These are phyloP conservation scores for Chloropsis cyanopogon DNA, from an alignment of 2,113 vertebrate species.

Conservation along the genomic window DNA sequence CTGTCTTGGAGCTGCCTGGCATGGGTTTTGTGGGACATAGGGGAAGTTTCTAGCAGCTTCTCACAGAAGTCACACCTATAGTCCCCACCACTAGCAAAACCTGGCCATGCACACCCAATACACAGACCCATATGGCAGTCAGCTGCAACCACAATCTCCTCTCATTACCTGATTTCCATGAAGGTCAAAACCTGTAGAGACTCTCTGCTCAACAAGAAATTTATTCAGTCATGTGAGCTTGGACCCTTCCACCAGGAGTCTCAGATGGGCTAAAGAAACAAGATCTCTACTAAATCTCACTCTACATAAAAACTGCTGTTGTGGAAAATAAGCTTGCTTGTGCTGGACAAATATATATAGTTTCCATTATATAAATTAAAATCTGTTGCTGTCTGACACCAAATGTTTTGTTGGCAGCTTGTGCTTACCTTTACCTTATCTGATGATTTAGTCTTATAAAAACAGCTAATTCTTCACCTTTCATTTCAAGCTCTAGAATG, in stretches of 20 bases:
- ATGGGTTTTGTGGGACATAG: too few relatives aligned
- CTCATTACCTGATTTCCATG: not conserved
- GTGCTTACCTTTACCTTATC: not conserved
- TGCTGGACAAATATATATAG: not conserved
- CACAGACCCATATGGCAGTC: not conserved
- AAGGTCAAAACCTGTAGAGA: not conserved
- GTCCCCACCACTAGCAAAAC: not conserved
- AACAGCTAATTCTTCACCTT: not conserved
- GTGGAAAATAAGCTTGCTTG: not conserved
- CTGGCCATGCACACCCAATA: not conserved
- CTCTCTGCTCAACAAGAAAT: not conserved
- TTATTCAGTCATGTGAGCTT: not conserved
- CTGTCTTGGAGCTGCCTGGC: not conserved
- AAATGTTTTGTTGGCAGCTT: not conserved
- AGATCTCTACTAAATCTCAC: not conserved
- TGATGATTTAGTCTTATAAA: not conserved
- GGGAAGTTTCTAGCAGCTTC: not conserved
- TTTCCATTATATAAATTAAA: not conserved
- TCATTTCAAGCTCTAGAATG: not conserved
- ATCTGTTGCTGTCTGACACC: not conserved
- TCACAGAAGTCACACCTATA: not conserved
- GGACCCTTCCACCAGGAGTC: not conserved
- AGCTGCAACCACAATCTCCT: not conserved
- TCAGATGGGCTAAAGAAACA: not conserved
- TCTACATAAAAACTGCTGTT: not conserved